Evolutionary conservation across 2,113 vertebrate species (phyloP).

Genomic region (Campylorhamphus procurvoides): DNA sequence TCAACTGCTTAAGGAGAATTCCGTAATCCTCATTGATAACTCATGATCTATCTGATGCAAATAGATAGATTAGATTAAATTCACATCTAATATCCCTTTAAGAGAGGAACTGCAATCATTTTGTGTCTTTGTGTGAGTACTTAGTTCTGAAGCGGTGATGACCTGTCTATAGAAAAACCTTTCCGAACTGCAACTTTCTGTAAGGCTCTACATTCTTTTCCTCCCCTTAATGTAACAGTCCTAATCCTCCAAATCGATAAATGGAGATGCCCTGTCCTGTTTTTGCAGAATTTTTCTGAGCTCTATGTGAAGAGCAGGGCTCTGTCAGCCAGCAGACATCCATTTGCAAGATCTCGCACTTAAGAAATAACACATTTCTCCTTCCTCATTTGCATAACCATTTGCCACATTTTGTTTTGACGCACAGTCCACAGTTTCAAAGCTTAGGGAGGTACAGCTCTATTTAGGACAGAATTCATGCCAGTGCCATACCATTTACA

Average conservation of each 20-base stretch:
- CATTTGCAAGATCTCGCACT: background rate
- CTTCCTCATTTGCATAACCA: background rate
- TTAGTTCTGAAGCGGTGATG: background rate
- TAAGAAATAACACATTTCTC: constrained; percentile 13
- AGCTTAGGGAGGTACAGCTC: background rate
- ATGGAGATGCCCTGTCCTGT: background rate
- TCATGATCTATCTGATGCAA: background rate
- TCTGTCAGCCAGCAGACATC: constrained; percentile 19
- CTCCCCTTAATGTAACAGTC: background rate
- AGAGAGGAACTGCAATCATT: background rate
- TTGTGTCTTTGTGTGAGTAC: background rate
- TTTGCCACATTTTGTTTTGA: constrained; percentile 37
- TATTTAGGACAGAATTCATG: background rate
- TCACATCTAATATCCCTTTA: constrained; percentile 5
- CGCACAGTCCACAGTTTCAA: background rate
- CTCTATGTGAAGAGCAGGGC: background rate
- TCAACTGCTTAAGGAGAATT: background rate
- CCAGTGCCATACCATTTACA: background rate
- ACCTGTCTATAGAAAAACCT: background rate
- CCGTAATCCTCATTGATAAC: constrained; percentile 11
- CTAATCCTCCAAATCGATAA: background rate
- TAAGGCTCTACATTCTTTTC: background rate
- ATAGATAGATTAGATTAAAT: constrained; percentile 17
- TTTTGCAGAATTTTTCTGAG: background rate
- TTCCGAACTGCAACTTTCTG: background rate